A percentile compares a stretch with the other conserved stretches of the same genome.
These are phyloP conservation scores for Asbolus verrucosus DNA, from an alignment of 1,140 invertebrate genomes.

Conservation along the genomic window DNA sequence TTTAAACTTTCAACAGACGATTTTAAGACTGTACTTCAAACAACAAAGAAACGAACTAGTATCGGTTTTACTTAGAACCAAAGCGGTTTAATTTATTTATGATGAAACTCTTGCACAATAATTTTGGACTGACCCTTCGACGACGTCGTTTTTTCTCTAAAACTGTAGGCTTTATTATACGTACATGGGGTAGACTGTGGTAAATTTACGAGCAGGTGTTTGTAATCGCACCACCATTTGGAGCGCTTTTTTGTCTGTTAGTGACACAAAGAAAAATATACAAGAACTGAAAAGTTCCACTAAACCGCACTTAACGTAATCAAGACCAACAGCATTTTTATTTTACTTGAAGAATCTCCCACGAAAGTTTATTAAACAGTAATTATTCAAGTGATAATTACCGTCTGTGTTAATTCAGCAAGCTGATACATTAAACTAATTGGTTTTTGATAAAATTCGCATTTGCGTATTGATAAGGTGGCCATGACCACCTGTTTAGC, in stretches of 20 bases:
- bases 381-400: slow-evolving; percentile 37
- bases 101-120: too few relatives aligned
- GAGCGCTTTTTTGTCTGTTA: slow-evolving; percentile 27
- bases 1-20: too few relatives aligned
- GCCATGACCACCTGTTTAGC: slow-evolving; percentile 36
- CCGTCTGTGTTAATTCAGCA: slow-evolving; percentile 6
- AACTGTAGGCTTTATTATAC: slow-evolving; percentile 10
- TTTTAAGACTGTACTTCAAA: too few relatives aligned
- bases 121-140: too few relatives aligned
- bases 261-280: slow-evolving; percentile 33
- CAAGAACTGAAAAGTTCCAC: slow-evolving; percentile 4
- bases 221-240: slow-evolving; percentile 19
- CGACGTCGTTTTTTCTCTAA: slow-evolving; percentile 15
- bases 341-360: slow-evolving; percentile 2
- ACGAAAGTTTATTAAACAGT: slow-evolving; percentile 23
- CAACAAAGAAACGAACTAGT: too few relatives aligned
- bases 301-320: slow-evolving; percentile 29
- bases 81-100: too few relatives aligned
- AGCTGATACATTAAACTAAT: slow-evolving; percentile 29
- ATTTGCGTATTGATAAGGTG: slow-evolving; percentile 41
- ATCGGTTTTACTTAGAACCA: too few relatives aligned
- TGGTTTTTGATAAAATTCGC: slow-evolving; percentile 41
- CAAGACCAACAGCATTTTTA: slow-evolving; percentile 8
- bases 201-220: slow-evolving; percentile 35
- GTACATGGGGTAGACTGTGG: slow-evolving; percentile 21